Evolutionary conservation across 2,113 vertebrate species (phyloP), one percentile per base, ranked within the genome.

Genomic region (Phrynosoma blainvillii): DNA sequence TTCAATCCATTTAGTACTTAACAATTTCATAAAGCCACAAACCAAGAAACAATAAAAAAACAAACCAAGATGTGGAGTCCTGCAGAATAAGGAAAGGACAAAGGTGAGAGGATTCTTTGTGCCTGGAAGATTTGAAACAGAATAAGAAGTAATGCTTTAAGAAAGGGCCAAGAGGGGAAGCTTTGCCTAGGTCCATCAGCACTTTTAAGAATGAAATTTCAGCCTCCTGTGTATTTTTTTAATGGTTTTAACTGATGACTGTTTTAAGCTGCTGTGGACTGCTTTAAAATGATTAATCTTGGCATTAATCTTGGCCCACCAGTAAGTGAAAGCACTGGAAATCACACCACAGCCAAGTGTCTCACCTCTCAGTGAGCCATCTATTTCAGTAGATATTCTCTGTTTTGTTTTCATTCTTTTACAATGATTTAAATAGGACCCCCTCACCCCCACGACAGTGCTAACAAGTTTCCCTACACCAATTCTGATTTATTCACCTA

Each of bases 401-500:
- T 4, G n/a, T 0, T 86, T 89, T 79, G 82, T 84, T n/a, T 2
- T 1, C 68, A 52, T 70, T 77, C 59, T 66, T 30, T 25, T 66
- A 16, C 30, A 84, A 79, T 30, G 12, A 2, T 10, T 65, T 78
- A 87, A 65, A 86, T 59, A 79, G 42, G 9, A 75, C 8, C 13
- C 52, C 10, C 40, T 13, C 40, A 40, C 54, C 40, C 66, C 54
- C 62, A 27, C 13, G 52, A 83, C 79, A 59, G 36, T 1, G 21
- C 2, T 5, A 56, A 78, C 25, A 79, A 40, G 7, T 93, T 68
- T 89, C 89, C 84, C 27, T 20, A 89, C 56, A 88, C 86, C 84
- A 87, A 91, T 86, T 92, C 71, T 73, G 89, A 93, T 93, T 95
- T 91, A 93, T 32, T 86, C 82, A 77, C 2, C 47, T 89, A 93